phyloP scores from a whole-genome alignment of 2,888 invertebrate species.

The Monoplex corrugatus region DNA sequence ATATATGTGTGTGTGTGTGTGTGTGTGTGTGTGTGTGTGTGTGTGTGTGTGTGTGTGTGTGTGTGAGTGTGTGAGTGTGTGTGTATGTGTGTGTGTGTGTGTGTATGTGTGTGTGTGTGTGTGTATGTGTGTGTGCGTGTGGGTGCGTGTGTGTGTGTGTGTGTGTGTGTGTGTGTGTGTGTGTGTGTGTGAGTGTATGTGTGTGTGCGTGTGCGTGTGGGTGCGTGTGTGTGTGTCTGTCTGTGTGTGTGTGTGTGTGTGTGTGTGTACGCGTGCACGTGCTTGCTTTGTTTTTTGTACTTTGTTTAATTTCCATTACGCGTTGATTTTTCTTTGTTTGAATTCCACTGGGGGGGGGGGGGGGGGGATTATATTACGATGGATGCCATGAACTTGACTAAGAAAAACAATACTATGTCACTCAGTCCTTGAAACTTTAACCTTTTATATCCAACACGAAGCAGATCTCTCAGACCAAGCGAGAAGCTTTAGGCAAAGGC shows the following conservation, averaged over 20 bases:
- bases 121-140: slow-evolving; percentile 14
- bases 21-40: not conserved
- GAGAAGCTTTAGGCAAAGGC: too few relatives aligned
- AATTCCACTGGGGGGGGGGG: too few relatives aligned
- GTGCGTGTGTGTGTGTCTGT: not conserved
- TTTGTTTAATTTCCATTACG: not conserved
- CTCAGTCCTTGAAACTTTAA: too few relatives aligned
- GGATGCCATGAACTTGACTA: too few relatives aligned
- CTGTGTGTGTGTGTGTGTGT: not conserved
- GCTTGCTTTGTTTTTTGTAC: not conserved
- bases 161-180: slow-evolving; percentile 31
- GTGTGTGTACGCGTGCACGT: not conserved
- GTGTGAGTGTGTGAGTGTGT: slow-evolving; percentile 23
- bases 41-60: slow-evolving; percentile 28
- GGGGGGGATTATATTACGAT: too few relatives aligned
- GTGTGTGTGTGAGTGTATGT: not conserved
- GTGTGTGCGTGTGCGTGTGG: not conserved
- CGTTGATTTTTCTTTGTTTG: too few relatives aligned
- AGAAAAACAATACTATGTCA: too few relatives aligned
- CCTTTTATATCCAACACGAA: too few relatives aligned
- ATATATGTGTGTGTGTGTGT: not conserved
- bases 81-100: slow-evolving; percentile 32
- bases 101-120: slow-evolving; percentile 9
- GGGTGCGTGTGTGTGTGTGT: slow-evolving; percentile 35
- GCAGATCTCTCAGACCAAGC: too few relatives aligned